These are phyloP conservation scores for Trichacis sp. DNA, from an alignment of 2,888 invertebrate species.

Conservation along the genomic window DNA sequence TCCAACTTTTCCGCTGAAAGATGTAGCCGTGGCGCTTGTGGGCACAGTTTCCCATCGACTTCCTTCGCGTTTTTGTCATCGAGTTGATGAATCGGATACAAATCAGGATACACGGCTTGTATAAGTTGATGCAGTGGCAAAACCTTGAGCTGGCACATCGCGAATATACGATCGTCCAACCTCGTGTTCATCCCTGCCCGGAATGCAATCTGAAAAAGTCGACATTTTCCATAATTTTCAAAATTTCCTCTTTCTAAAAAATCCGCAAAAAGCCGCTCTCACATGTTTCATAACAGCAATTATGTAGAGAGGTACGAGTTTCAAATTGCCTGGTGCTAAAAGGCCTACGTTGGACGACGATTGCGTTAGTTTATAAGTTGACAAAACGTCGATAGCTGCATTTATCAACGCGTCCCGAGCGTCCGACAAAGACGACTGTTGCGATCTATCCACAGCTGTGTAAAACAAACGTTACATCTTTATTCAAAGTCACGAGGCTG, in stretches of 20 bases:
- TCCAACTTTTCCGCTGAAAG: conserved; percentile 89
- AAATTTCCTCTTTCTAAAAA: too few relatives aligned
- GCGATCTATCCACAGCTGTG: conserved; percentile 89
- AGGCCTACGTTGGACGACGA: conserved; percentile 73
- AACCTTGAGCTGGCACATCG: conserved; percentile 94
- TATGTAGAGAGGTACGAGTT: conserved; percentile 89
- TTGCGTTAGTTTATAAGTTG: conserved; percentile 77
- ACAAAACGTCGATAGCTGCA: conserved; percentile 90
- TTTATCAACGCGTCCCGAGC: conserved; percentile 97
- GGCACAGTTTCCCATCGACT: conserved; percentile 69
- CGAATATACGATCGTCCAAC: conserved; percentile 91
- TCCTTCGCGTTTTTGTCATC: conserved; percentile 71
- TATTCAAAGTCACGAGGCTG: too few relatives aligned
- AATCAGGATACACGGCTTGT: conserved; percentile 89
- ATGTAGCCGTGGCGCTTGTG: conserved; percentile 84
- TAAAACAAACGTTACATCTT: too few relatives aligned
- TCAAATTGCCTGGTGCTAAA: conserved; percentile 81
- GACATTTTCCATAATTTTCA: too few relatives aligned
- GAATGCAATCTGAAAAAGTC: conserved; percentile 88
- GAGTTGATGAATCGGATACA: conserved; percentile 88
- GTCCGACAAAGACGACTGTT: conserved; percentile 87
- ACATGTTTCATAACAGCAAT: conserved; percentile 90
- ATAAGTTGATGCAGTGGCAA: conserved; percentile 85
- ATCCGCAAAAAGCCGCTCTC: too few relatives aligned
- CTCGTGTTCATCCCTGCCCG: conserved; percentile 88